Evolutionary conservation across 2,888 invertebrate species (phyloP).

Genomic region (Tromatobia lineatoria): DNA sequence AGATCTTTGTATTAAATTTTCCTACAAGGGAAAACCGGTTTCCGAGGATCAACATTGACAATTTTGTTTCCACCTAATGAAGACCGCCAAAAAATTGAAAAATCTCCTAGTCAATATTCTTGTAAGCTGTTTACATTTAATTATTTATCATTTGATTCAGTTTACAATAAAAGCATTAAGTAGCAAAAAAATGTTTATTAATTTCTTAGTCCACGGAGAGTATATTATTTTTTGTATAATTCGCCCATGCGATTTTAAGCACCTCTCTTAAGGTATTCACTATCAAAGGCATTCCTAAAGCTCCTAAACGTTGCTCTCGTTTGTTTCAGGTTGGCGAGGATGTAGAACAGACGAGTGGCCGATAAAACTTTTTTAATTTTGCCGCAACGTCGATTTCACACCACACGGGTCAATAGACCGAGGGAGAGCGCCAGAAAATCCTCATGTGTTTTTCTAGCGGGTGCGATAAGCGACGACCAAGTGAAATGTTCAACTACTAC

Average conservation of each 20-base stretch:
- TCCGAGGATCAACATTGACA: too few species aligned
- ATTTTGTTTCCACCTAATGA: too few species aligned
- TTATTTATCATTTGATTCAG: too few species aligned
- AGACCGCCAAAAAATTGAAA: too few species aligned
- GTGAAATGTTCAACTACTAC: constrained; percentile 6
- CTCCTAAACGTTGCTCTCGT: neutral
- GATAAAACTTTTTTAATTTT: constrained; percentile 14
- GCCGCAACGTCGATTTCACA: constrained; percentile 24
- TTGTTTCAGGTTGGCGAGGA: neutral
- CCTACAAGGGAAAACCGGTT: too few species aligned
- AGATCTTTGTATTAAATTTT: too few species aligned
- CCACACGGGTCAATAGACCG: neutral
- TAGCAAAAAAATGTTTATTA: neutral
- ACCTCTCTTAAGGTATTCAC: neutral
- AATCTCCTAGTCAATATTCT: too few species aligned
- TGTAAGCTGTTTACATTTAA: too few species aligned
- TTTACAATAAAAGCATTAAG: too few species aligned
- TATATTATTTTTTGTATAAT: too few species aligned
- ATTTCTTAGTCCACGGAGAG: neutral
- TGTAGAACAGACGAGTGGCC: constrained; percentile 8
- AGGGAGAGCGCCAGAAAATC: neutral
- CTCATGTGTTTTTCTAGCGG: neutral
- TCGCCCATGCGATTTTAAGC: too few species aligned
- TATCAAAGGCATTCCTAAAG: too few species aligned
- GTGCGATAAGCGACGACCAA: constrained; percentile 22